Evolutionary conservation across 2,888 invertebrate genomes (phyloP).

Genomic region (Amblyjoppa fuscipennis): DNA sequence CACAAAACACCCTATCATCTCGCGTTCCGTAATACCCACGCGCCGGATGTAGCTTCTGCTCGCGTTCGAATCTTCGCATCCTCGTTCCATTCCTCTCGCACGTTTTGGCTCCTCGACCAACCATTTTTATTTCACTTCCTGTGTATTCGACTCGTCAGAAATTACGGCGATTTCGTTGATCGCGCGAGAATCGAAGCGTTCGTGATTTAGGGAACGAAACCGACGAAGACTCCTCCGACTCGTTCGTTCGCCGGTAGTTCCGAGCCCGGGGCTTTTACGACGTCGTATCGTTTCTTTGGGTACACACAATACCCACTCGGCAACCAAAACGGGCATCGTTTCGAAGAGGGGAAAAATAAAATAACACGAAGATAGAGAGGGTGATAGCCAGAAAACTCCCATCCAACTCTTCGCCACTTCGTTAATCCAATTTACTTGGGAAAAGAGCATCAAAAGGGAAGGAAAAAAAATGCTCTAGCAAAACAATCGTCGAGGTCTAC

Average conservation of each 20-base stretch:
- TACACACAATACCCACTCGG: conserved; percentile 1
- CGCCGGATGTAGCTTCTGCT: conserved; percentile 56
- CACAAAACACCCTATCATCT: conserved; percentile 63
- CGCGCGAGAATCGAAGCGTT: conserved; percentile 39
- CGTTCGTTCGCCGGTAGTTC: conserved; percentile 29
- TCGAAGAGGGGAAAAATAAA: conserved; percentile 18
- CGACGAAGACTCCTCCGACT: background rate
- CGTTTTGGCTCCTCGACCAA: background rate
- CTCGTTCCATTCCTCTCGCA: conserved; percentile 37
- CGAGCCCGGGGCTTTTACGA: conserved; percentile 39
- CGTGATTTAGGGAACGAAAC: conserved; percentile 47
- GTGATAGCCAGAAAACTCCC: background rate
- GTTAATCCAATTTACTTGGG: conserved; percentile 43
- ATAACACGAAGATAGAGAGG: background rate
- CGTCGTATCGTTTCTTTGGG: conserved; percentile 38
- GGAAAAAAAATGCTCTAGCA: background rate
- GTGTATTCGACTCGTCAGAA: conserved; percentile 48
- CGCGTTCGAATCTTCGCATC: conserved; percentile 37
- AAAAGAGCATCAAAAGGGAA: background rate
- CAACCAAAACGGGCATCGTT: background rate
- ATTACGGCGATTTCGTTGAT: conserved; percentile 53
- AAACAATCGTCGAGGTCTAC: background rate
- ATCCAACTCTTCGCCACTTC: background rate
- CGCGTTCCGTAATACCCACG: conserved; percentile 45
- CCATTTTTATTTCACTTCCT: conserved; percentile 39